Conservation (phyloP, 1,140 invertebrate species). For the Dendrolimus kikuchii region DNA sequence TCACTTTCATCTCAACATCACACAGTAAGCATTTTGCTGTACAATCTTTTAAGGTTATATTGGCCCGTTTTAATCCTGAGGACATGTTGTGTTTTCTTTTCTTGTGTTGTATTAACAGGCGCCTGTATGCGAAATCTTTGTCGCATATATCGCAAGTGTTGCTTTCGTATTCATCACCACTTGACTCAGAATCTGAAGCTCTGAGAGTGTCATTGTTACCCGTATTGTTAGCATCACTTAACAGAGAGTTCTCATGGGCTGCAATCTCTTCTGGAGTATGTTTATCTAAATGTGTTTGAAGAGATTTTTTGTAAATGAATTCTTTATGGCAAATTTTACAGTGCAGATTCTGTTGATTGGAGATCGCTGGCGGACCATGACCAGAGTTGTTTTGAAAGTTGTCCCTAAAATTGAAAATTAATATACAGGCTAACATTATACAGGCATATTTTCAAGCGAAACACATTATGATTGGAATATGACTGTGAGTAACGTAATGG, state of each 20-base stretch:
- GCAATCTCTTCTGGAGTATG: slow-evolving; percentile 20
- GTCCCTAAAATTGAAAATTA: too few relatives aligned
- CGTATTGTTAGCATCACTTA: slow-evolving; percentile 26
- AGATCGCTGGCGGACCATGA: too few relatives aligned
- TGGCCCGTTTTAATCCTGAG: slow-evolving; percentile 51
- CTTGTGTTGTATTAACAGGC: slow-evolving; percentile 45
- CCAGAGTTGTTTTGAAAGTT: too few relatives aligned
- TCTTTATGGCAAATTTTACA: slow-evolving; percentile 52
- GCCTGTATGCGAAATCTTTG: slow-evolving; percentile 57
- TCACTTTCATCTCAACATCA: slow-evolving; percentile 59
- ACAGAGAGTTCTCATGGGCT: slow-evolving; percentile 34
- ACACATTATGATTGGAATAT: too few relatives aligned
- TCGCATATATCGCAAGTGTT: slow-evolving; percentile 63
- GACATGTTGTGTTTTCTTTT: slow-evolving; percentile 53
- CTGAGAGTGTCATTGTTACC: slow-evolving; percentile 22
- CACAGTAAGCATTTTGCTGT: slow-evolving; percentile 60
- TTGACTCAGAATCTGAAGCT: slow-evolving; percentile 39
- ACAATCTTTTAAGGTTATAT: slow-evolving; percentile 54
- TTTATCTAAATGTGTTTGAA: slow-evolving; percentile 38
- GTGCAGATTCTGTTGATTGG: not conserved
- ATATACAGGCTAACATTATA: too few relatives aligned
- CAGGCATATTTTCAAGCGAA: too few relatives aligned
- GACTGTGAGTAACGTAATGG: too few relatives aligned
- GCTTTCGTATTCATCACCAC: slow-evolving; percentile 42
- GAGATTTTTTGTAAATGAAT: slow-evolving; percentile 59